Evolutionary conservation across 2,113 vertebrate genomes (phyloP).

Genomic region (Hippoglossus stenolepis): DNA sequence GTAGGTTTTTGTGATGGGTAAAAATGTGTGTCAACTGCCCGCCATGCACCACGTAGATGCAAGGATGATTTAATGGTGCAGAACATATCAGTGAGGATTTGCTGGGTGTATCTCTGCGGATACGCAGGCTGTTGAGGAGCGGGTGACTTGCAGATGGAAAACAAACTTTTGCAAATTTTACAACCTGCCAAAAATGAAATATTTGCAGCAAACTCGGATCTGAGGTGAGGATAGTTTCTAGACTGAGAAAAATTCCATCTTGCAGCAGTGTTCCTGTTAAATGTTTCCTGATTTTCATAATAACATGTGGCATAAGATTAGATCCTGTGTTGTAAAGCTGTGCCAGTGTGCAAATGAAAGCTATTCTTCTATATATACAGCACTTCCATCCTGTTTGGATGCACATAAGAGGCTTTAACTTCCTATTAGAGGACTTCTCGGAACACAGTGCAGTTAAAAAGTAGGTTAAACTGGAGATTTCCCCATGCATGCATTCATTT

Average conservation of each 20-base stretch:
- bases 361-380: background rate
- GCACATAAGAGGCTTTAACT: background rate
- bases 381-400: background rate
- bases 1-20: constrained; percentile 25
- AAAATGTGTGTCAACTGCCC: background rate
- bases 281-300: background rate
- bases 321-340: background rate
- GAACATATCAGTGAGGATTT: constrained; percentile 1
- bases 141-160: constrained; percentile 23
- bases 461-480: constrained; percentile 21
- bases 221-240: background rate
- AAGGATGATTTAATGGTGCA: constrained; percentile 26
- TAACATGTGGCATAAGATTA: background rate
- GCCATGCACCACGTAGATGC: background rate
- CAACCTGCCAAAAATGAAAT: constrained; percentile 11
- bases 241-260: background rate
- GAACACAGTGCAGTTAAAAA: constrained; percentile 18
- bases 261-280: background rate
- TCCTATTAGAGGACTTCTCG: background rate
- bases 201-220: background rate
- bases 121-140: constrained; percentile 8
- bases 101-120: background rate
- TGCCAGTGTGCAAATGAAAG: too few relatives aligned
- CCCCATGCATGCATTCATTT: constrained; percentile 27
- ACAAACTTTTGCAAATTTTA: constrained; percentile 2